Evolutionary conservation across 2,113 vertebrate genomes (phyloP).

Genomic region (Perca fluviatilis): DNA sequence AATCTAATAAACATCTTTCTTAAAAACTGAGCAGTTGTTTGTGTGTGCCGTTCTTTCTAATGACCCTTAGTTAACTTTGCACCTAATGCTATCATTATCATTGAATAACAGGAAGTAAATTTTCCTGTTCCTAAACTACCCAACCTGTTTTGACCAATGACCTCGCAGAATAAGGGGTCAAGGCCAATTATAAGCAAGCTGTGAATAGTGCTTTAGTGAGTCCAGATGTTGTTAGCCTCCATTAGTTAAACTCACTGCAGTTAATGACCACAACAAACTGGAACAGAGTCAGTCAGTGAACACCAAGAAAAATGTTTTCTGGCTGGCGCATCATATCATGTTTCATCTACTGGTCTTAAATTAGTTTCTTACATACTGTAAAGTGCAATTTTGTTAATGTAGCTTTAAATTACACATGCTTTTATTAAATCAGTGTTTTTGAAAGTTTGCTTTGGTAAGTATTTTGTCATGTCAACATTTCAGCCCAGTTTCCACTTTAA

Average conservation of each 20-base stretch:
- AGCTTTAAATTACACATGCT: not conserved
- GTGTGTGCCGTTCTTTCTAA: slow-evolving; percentile 58
- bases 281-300: slow-evolving; percentile 9
- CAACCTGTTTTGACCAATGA: slow-evolving; percentile 77
- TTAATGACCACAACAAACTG: slow-evolving; percentile 51
- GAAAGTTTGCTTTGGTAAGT: not conserved
- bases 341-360: slow-evolving; percentile 3
- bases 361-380: not conserved
- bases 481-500: not conserved
- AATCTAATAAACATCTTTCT: not conserved
- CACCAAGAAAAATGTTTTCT: slow-evolving; percentile 33
- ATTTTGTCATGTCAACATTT: not conserved
- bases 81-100: slow-evolving; percentile 78
- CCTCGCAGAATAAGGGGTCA: slow-evolving; percentile 79
- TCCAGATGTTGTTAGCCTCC: slow-evolving; percentile 75
- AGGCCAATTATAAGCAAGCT: slow-evolving; percentile 79
- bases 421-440: slow-evolving; percentile 3
- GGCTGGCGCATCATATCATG: not conserved
- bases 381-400: not conserved
- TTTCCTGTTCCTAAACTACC: slow-evolving; percentile 80
- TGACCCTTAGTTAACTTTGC: slow-evolving; percentile 75
- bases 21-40: slow-evolving; percentile 35
- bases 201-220: slow-evolving; percentile 76
- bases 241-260: slow-evolving; percentile 52
- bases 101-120: slow-evolving; percentile 86